A percentile compares a stretch with the other conserved stretches of the same genome.
Conservation (phyloP, 2,888 invertebrate genomes). For the Cecidostiba fungosa region DNA sequence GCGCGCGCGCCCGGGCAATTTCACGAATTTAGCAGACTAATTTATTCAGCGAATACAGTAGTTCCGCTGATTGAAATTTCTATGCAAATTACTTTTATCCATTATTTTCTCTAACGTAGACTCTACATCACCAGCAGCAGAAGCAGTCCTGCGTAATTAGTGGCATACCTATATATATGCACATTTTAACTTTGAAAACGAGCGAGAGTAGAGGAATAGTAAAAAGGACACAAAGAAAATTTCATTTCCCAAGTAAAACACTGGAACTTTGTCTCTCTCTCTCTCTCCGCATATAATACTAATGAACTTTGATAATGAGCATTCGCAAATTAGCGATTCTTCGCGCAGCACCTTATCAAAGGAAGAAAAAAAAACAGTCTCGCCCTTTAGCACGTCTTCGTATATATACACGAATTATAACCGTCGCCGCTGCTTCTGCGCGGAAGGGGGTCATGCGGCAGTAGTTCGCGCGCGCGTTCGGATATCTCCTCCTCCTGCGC, state of each 20-base stretch:
- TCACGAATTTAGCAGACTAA: not conserved
- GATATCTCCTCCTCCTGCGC: conserved; percentile 25
- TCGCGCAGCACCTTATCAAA: not conserved
- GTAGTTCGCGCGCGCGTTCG: conserved; percentile 11
- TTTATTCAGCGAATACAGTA: not conserved
- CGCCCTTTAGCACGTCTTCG: not conserved
- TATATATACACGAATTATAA: not conserved
- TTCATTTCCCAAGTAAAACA: not conserved
- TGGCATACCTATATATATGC: not conserved
- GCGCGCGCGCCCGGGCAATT: not conserved
- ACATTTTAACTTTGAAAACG: not conserved
- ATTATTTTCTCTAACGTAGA: not conserved
- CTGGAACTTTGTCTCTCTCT: not conserved
- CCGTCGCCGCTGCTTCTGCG: conserved; percentile 22
- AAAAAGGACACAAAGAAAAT: not conserved
- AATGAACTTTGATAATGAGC: not conserved
- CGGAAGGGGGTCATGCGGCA: conserved; percentile 44
- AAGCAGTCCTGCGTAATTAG: too few species aligned
- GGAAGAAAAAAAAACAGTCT: not conserved
- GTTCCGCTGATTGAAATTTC: not conserved
- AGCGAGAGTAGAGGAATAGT: not conserved
- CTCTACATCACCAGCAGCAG: too few species aligned
- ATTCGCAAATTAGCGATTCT: not conserved
- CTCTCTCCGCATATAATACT: too few species aligned
- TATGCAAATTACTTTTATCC: conserved; percentile 1